These are phyloP conservation scores for Incurvaria masculella DNA, from an alignment of 2,888 invertebrate species.

Conservation along the genomic window DNA sequence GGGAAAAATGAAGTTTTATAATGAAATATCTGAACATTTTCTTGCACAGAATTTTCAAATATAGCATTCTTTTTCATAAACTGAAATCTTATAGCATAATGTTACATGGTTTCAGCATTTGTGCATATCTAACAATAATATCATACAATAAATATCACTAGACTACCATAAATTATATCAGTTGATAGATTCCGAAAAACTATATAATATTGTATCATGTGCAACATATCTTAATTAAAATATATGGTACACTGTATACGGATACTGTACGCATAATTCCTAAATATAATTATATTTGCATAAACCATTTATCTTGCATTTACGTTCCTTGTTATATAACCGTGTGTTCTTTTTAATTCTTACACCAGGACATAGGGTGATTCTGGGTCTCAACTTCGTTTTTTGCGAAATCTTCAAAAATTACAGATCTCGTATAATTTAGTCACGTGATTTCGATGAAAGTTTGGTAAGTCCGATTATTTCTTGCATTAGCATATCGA, in stretches of 20 bases:
- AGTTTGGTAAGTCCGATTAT: neutral
- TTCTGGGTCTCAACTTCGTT: too few relatives aligned
- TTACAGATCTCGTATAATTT: too few relatives aligned
- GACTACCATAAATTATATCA: constrained; percentile 6
- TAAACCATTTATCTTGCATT: constrained; percentile 4
- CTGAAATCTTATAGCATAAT: constrained; percentile 1
- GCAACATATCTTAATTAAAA: constrained; percentile 12
- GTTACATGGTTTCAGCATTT: constrained; percentile 13
- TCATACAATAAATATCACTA: constrained; percentile 13
- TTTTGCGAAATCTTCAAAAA: too few relatives aligned
- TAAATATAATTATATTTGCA: constrained; percentile 3
- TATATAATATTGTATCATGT: constrained; percentile 4
- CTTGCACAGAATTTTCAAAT: neutral
- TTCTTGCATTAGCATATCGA: neutral
- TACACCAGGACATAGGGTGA: too few relatives aligned
- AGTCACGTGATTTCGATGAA: too few relatives aligned
- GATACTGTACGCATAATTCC: constrained; percentile 12
- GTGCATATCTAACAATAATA: constrained; percentile 13
- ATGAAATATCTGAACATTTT: too few relatives aligned
- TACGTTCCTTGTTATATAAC: neutral
- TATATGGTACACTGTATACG: constrained; percentile 3
- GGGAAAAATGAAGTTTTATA: too few relatives aligned
- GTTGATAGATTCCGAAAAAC: constrained; percentile 1
- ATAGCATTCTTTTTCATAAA: neutral
- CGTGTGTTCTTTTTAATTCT: neutral